phyloP scores from a whole-genome alignment of 2,888 invertebrate species.

The Cylloceria caligata region DNA sequence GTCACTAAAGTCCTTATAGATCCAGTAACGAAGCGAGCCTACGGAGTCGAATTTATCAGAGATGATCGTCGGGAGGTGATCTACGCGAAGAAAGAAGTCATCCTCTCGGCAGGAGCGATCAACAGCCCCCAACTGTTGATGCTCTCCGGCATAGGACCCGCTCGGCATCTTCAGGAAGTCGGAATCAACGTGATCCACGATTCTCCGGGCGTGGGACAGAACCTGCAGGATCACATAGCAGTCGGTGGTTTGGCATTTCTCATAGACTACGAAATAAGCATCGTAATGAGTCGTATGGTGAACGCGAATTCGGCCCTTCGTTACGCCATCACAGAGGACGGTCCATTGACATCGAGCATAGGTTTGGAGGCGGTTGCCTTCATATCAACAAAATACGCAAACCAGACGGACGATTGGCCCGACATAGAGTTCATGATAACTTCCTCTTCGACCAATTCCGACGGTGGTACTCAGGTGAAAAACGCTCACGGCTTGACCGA shows the following conservation, averaged over 20 bases:
- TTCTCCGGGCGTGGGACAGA: conserved; percentile 93
- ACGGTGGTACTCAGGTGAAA: conserved; percentile 93
- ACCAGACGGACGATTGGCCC: conserved; percentile 94
- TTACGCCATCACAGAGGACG: conserved; percentile 94
- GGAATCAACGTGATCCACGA: conserved; percentile 91
- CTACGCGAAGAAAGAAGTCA: conserved; percentile 92
- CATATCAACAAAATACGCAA: conserved; percentile 95
- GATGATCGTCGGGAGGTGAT: conserved; percentile 88
- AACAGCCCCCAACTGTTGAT: conserved; percentile 96
- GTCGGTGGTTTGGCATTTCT: conserved; percentile 93
- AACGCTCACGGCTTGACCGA: conserved; percentile 93
- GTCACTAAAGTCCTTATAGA: conserved; percentile 92
- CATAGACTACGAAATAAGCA: conserved; percentile 92
- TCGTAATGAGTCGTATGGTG: conserved; percentile 92
- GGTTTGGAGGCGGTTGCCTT: conserved; percentile 96
- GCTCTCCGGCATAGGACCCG: conserved; percentile 95
- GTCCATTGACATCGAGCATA: conserved; percentile 94
- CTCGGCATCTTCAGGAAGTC: conserved; percentile 89
- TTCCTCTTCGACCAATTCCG: conserved; percentile 92
- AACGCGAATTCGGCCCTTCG: conserved; percentile 93
- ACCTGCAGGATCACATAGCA: conserved; percentile 96
- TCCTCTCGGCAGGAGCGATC: conserved; percentile 95
- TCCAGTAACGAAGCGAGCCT: conserved; percentile 89
- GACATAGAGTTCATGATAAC: conserved; percentile 97
- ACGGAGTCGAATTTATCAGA: conserved; percentile 92